These are phyloP conservation scores for Eumeta japonica DNA, from an alignment of 1,140 invertebrate genomes.

Conservation along the genomic window DNA sequence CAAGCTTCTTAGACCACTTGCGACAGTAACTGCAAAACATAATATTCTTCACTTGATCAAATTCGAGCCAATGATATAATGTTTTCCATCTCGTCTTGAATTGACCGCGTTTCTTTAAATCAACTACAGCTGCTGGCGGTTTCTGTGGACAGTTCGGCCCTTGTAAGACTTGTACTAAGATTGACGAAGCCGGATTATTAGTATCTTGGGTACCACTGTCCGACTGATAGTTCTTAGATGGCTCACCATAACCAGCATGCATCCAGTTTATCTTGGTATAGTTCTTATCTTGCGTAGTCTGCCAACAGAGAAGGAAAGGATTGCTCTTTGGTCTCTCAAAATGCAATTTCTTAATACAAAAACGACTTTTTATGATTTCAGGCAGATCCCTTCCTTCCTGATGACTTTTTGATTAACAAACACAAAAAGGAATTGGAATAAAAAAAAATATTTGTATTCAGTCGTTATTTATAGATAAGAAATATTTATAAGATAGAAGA, in stretches of 20 bases:
- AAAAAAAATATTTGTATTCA: no score
- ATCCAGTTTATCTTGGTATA: conserved; percentile 6
- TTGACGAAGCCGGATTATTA: no score
- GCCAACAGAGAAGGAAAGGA: conserved; percentile 71
- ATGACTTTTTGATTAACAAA: no score
- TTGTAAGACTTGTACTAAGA: no score
- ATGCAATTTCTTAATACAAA: conserved; percentile 6
- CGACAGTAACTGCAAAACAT: conserved; percentile 74
- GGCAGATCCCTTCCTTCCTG: conserved; percentile 49
- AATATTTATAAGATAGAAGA: conserved; percentile 21
- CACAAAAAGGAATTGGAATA: no score
- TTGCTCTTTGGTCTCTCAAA: no score
- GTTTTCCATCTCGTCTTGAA: conserved; percentile 67
- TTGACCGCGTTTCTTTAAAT: conserved; percentile 60
- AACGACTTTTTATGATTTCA: conserved; percentile 10
- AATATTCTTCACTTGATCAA: conserved; percentile 64
- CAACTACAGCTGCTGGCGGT: no score
- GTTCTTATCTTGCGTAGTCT: conserved; percentile 52
- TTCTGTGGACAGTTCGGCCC: no score
- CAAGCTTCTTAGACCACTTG: conserved; percentile 68
- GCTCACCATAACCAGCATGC: conserved; percentile 9
- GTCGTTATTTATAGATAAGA: background rate
- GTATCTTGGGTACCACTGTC: no score
- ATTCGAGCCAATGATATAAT: conserved; percentile 68
- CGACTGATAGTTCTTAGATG: conserved; percentile 11